Conservation (phyloP, 2,888 invertebrate species). For the Helobdella robusta region DNA sequence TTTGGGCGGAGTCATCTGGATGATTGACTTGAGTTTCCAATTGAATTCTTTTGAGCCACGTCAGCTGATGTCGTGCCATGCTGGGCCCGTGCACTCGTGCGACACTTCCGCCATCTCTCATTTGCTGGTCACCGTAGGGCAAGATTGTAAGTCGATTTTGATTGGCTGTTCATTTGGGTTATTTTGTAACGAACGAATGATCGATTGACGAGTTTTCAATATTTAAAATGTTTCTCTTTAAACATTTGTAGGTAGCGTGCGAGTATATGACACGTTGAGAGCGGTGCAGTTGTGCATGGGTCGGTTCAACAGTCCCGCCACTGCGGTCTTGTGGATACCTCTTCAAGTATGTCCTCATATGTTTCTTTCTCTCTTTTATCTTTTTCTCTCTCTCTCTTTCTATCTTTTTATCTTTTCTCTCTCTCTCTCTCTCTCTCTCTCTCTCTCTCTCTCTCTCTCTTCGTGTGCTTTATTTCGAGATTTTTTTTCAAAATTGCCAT, state of each 20-base stretch:
- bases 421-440: background rate
- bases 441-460: background rate
- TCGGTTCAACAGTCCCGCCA: conserved; percentile 25
- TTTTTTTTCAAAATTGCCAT: conserved; percentile 6
- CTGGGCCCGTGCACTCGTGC: conserved; percentile 64
- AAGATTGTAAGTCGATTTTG: conserved; percentile 58
- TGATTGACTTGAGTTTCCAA: conserved; percentile 59
- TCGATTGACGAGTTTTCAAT: too few relatives aligned
- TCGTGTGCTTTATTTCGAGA: too few relatives aligned
- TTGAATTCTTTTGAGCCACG: conserved; percentile 52
- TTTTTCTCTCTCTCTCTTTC: background rate
- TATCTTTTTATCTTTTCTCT: too few relatives aligned
- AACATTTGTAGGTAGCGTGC: conserved; percentile 19
- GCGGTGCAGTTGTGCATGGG: background rate
- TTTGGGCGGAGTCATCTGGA: conserved; percentile 73
- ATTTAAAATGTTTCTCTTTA: too few relatives aligned
- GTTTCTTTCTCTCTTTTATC: background rate
- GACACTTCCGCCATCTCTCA: conserved; percentile 62
- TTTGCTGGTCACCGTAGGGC: conserved; percentile 64
- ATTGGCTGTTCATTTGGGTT: too few relatives aligned
- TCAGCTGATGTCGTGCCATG: conserved; percentile 62
- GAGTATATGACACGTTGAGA: conserved; percentile 22
- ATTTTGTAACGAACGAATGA: too few relatives aligned
- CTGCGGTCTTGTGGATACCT: conserved; percentile 26
- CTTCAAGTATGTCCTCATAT: conserved; percentile 15